Evolutionary conservation across 1,140 invertebrate species (phyloP).

Genomic region (Rhopalosiphum padi): DNA sequence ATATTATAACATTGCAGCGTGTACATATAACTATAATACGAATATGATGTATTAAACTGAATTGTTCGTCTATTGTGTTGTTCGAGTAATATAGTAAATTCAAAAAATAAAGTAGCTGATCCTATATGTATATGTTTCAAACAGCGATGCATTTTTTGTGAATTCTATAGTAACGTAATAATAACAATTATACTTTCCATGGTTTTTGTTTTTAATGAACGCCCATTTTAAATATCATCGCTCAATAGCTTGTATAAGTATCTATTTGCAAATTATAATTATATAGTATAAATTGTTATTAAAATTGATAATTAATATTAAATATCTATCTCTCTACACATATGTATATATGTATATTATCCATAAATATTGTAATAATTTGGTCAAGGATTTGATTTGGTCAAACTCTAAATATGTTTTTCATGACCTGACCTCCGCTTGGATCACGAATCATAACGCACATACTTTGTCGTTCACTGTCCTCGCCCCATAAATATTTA

Average conservation of each 20-base stretch:
- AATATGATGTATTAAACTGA: background rate
- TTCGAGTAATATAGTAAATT: background rate
- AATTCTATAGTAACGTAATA: background rate
- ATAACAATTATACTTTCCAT: background rate
- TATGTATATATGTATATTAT: background rate
- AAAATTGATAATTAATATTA: background rate
- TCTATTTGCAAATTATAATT: background rate
- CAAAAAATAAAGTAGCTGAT: background rate
- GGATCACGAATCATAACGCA: background rate
- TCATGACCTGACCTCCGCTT: constrained; percentile 34
- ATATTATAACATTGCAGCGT: constrained; percentile 3
- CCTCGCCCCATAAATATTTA: background rate
- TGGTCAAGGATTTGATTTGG: constrained; percentile 56
- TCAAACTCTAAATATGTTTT: constrained; percentile 62
- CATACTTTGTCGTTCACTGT: background rate
- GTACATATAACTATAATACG: background rate
- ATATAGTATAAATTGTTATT: background rate
- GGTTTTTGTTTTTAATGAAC: background rate
- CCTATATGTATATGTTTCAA: background rate
- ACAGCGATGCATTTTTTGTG: background rate
- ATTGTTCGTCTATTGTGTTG: background rate
- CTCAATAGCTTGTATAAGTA: background rate
- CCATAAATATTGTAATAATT: background rate
- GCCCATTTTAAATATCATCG: background rate
- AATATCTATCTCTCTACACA: background rate